phyloP scores from a whole-genome alignment of 2,797 vertebrate genomes.

The Pseudomugil tenellus region DNA sequence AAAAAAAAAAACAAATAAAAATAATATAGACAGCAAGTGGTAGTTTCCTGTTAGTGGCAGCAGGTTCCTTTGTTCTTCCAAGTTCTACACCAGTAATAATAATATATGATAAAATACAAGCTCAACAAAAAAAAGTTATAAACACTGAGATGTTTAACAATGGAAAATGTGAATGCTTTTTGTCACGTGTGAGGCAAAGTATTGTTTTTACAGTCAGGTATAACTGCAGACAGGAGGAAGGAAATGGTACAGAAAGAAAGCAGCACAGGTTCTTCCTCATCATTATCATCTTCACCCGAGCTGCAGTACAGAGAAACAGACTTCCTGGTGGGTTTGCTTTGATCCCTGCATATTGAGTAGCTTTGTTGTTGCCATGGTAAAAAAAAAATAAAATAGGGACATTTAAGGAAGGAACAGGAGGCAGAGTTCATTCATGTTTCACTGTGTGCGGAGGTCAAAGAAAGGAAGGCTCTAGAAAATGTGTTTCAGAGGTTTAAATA shows the following conservation, averaged over 20 bases:
- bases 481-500: not conserved
- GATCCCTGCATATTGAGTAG: not conserved
- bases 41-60: not conserved
- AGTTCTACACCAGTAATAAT: constrained; percentile 13
- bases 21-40: constrained; percentile 16
- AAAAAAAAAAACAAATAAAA: constrained; percentile 2
- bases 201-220: constrained; percentile 6
- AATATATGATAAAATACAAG: not conserved
- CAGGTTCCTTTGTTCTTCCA: constrained; percentile 25
- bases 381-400: not conserved
- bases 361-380: not conserved
- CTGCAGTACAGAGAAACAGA: not conserved
- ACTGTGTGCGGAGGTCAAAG: not conserved
- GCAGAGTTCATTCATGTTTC: not conserved
- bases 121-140: constrained; percentile 8
- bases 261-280: constrained; percentile 17
- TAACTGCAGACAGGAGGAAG: constrained; percentile 1
- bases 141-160: not conserved
- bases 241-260: constrained; percentile 17
- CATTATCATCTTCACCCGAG: not conserved
- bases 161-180: not conserved
- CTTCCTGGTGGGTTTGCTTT: not conserved
- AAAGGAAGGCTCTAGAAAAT: too few species aligned
- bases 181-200: not conserved
- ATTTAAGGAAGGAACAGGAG: not conserved